A percentile compares a stretch with the other conserved stretches of the same genome.
These are phyloP conservation scores for Pristionchus mayeri DNA, from an alignment of 2,888 invertebrate species.

Conservation along the genomic window DNA sequence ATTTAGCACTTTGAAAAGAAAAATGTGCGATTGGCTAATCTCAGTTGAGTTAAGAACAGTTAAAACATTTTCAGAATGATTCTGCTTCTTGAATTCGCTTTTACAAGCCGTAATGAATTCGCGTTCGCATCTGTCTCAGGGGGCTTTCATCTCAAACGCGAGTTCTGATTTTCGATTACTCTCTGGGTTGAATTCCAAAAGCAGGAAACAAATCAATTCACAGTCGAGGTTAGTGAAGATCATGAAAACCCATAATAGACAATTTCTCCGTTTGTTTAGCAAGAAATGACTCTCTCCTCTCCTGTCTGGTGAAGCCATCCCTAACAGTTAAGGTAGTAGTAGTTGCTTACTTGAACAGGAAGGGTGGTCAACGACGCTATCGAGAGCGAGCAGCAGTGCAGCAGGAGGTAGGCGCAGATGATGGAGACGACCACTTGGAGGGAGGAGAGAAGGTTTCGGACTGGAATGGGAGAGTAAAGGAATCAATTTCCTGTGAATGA, in stretches of 20 bases:
- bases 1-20: not conserved
- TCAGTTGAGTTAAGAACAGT: too few relatives aligned
- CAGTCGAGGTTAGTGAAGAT: too few relatives aligned
- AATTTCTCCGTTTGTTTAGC: not conserved
- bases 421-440: slow-evolving; percentile 41
- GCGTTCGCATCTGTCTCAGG: not conserved
- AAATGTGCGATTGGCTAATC: too few relatives aligned
- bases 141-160: too few relatives aligned
- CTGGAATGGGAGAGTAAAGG: not conserved
- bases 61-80: too few relatives aligned
- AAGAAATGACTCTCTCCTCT: not conserved
- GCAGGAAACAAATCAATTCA: too few relatives aligned
- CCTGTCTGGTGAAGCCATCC: too few relatives aligned
- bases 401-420: not conserved
- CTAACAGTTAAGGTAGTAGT: not conserved
- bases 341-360: not conserved
- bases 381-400: slow-evolving; percentile 33
- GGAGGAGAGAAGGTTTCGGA: slow-evolving; percentile 33
- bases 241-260: not conserved
- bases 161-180: too few relatives aligned
- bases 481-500: too few relatives aligned
- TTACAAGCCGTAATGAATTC: too few relatives aligned
- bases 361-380: not conserved
- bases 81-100: too few relatives aligned
- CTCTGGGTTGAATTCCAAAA: too few relatives aligned